Percentiles rank a stretch among this genome's conserved stretches.
These are phyloP conservation scores for Ptychadena robeensis DNA, from an alignment of 2,797 vertebrate genomes.

Conservation along the genomic window DNA sequence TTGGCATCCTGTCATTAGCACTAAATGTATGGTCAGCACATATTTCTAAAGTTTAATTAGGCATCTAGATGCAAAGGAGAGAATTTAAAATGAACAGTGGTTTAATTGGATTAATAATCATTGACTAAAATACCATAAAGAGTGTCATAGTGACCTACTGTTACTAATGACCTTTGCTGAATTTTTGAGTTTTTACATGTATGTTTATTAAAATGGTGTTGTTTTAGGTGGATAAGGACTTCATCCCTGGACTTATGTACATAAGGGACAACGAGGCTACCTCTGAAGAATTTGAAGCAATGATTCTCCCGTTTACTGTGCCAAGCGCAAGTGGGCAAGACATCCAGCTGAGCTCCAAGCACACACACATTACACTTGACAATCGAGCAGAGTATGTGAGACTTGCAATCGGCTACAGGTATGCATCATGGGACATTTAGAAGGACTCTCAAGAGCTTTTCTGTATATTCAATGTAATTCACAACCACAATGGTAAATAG, in stretches of 20 bases:
- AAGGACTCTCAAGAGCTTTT: no score
- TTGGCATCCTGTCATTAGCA: background rate
- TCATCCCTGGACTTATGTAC: slow-evolving; percentile 98
- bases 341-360: slow-evolving; percentile 95
- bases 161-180: background rate
- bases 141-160: background rate
- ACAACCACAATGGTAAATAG: no score
- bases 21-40: background rate
- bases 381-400: slow-evolving; percentile 94
- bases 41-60: background rate
- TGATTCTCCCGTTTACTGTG: slow-evolving; percentile 96
- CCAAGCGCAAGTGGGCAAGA: slow-evolving; percentile 96
- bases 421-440: slow-evolving; percentile 55
- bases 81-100: background rate
- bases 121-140: background rate
- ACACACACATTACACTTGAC: slow-evolving; percentile 93
- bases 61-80: background rate
- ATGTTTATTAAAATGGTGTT: background rate
- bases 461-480: no score
- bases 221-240: slow-evolving; percentile 95
- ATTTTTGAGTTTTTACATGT: background rate
- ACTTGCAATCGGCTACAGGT: slow-evolving; percentile 97
- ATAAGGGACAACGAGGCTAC: slow-evolving; percentile 97
- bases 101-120: background rate
- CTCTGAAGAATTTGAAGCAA: slow-evolving; percentile 95